Base-by-base conservation (phyloP, 2,888 invertebrate species). In the Blastobasis adustella region DNA sequence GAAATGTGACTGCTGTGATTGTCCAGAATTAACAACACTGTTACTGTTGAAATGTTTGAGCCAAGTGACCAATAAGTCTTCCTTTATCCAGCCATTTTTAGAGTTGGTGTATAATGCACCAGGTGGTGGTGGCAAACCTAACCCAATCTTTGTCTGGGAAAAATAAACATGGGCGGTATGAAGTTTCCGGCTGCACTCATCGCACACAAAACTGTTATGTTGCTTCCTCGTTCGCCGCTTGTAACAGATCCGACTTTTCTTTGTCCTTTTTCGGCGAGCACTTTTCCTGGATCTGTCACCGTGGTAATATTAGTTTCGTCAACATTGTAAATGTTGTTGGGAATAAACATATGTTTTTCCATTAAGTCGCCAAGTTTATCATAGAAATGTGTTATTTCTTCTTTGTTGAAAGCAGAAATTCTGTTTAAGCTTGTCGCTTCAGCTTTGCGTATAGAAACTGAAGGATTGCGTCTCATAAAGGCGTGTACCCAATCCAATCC, bases 291-390 rank as follows among this genome's bases (percentile, higher is more conserved):
- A 1, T 58, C 56, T 62, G 79, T 78, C 0, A 82, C 81, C 0
- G 74, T 75, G 0, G 74, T 60, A 46, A 83, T 72, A 0, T 76
- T 77, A 3, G 76, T 82, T 67, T 84, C 81, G 50, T 83, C 80
- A 47, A 69, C 62, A 58, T 82, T 85, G 57, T 66, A 83, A 39
- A 69, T 71, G 45, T 68, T 65, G 56, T 63, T 64, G 9, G 55
- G 53, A 5, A 53, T 0, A 49, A 71, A 68, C 59, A 48, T 62
- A 47, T 62, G 47, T 50, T 62, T 63, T 47, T 49, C 57, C 60
- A 62, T 68, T 42, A 70, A 51, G 5, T 65, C 41, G 4, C 49
- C 66, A 5, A 69, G 53, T 41, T 59, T 57, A 7, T 61, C 36
- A 51, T 46, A 69, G 54, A 71, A 70, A 23, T 52, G 51, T n/a